Base-by-base conservation (phyloP, 2,888 invertebrate species). In the Drosophila bunnanda region DNA sequence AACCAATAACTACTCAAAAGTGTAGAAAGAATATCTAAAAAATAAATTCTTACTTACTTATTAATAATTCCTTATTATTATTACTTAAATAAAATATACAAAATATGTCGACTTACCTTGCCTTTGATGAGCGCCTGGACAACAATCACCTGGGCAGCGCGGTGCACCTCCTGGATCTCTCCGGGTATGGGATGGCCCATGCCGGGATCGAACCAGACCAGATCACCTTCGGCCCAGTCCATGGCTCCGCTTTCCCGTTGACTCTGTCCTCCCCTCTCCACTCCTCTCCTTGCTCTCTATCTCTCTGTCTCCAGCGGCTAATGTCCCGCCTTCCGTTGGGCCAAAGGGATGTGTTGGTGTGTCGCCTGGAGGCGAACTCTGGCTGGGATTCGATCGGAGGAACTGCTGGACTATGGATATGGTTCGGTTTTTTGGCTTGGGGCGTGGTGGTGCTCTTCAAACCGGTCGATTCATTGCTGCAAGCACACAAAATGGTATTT, bases 191-290 rank as follows among this genome's bases (percentile, higher is more conserved):
- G 97, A 92, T 97, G 97, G 80, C 97, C 96, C 86, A 97, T 95
- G 44, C 97, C 97, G 50, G 97, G 96, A 93, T 98, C 97, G 93
- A 98, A 98, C 98, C 98, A 98, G 90, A 98, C 97, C 92, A 97
- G 94, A 92, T 98, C 97, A 71, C 98, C 97, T 94, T 95, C 94
- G 86, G 93, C 93, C 95, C 95, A 95, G 92, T 95, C 95, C 93
- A 93, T 92, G 46, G 46, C 65, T 54, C 28, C 61, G 32, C n/a
- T 20, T 43, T 17, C 43, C 9, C 20, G 25, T 15, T 20, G 39
- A 0, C 60, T 38, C 48, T 38, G 12, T 61, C 52, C 34, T 34
- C 20, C n/a, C 43, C n/a, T 46, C 36, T 58, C 39, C 25, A 17
- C 28, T 28, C 25, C 48, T 57, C 9, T 20, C 17, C 6, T 20